A percentile compares a stretch with the other conserved stretches of the same genome.
Conservation (phyloP, 2,888 invertebrate species). For the Griposia aprilina region DNA sequence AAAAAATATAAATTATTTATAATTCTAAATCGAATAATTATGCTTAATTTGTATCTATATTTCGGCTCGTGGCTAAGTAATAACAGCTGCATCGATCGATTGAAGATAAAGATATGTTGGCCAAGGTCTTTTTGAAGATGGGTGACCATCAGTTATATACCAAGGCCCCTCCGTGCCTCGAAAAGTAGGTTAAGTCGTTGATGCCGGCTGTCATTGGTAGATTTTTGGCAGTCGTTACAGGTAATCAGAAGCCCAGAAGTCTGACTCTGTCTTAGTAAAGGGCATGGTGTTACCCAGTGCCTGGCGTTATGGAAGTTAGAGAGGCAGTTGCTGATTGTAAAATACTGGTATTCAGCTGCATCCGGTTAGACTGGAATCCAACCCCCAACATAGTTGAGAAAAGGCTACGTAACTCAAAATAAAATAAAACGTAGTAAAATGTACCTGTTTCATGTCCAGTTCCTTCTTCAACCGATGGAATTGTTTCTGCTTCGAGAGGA, state of each 20-base stretch:
- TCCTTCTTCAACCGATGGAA: slow-evolving; percentile 85
- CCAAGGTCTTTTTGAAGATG: neutral
- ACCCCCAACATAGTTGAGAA: neutral
- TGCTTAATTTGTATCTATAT: no score
- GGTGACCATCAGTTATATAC: neutral
- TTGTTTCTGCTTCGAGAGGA: slow-evolving; percentile 77
- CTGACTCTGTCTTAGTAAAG: neutral
- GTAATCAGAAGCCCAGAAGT: neutral
- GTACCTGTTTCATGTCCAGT: slow-evolving; percentile 87
- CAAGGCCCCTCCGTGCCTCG: neutral
- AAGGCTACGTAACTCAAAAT: neutral
- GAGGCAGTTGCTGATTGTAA: neutral
- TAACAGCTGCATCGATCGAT: neutral
- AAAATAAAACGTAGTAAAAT: neutral
- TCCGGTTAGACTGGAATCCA: neutral
- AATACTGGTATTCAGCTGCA: neutral
- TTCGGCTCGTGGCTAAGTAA: neutral
- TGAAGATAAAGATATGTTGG: neutral
- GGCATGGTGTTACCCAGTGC: neutral
- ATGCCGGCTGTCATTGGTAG: neutral
- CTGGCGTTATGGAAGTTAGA: neutral
- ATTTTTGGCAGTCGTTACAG: neutral
- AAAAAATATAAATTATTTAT: no score
- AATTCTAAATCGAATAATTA: neutral
- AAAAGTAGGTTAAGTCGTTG: no score